Base-by-base conservation (phyloP, 2,113 vertebrate genomes). In the Neodontobutis hainanensis region DNA sequence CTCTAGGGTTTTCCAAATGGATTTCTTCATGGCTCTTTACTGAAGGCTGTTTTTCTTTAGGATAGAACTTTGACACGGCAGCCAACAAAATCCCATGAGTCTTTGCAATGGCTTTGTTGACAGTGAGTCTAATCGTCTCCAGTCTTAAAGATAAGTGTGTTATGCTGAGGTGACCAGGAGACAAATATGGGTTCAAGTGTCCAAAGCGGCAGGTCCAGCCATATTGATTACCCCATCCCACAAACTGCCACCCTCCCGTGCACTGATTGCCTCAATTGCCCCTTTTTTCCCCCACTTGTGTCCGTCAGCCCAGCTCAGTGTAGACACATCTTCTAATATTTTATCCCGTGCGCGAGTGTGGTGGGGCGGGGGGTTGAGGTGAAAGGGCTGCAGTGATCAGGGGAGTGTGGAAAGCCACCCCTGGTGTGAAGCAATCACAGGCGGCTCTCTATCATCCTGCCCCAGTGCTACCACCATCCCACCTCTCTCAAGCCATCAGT, bases 381-480 rank as follows among this genome's bases (percentile, higher is more conserved):
- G 76, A 78, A 79, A 73, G 74, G 55, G 74, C 55, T 57, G 40
- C 34, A 0, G 65, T 77, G 80, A 80, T 85, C 79, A 81, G 50
- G 58, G 66, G 68, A 67, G 84, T 84, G 85, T 90, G 84, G 84
- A 85, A 77, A 85, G 65, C 77, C 73, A 66, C 73, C 79, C 78
- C 59, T 38, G 36, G 72, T 81, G 84, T 6, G 75, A 82, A 81
- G 87, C 85, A 90, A 88, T 89, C 87, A 88, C 69, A 65, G 68
- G 56, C 4, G n/a, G 68, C 82, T 77, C 87, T 90, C 84, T 77
- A 86, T 88, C 82, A 87, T 82, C 80, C 72, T 76, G 61, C 75
- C 68, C 73, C 84, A 77, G 60, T 38, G 8, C 74, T 73, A 75
- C 73, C 78, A 59, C 79, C 57, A 65, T 57, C 81, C 82, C 69